Base-by-base conservation (phyloP, 2,888 invertebrate species). In the Nudaria mundana region DNA sequence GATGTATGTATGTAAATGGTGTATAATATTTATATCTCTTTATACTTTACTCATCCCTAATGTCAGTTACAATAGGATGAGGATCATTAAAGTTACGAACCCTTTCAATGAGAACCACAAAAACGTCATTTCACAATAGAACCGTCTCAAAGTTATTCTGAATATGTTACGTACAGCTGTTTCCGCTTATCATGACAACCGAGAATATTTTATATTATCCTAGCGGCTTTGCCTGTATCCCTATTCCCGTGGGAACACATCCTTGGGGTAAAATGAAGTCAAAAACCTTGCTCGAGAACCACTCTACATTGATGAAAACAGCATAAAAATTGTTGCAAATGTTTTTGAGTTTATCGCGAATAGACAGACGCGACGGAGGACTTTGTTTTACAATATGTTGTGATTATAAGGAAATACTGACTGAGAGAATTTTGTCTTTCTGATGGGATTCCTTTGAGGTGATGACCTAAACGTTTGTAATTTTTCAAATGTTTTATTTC, bases 91-190 rank as follows among this genome's bases (percentile, higher is more conserved):
- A 48, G 46, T 41, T 36, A 48, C 37, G 33, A 11, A 48, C 52
- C 60, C 56, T 49, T 52, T 56, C 60, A 49, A 49, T 59, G 45
- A 43, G 35, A 40, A 42, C 49, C 52, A 46, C 60, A 56, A 49
- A 58, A 59, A 36, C 56, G 49, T 25, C 52, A 7, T 22, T 16
- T 39, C 38, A 59, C 56, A 57, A 57, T 45, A 5, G 23, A 46
- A 31, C 24, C 30, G 32, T 37, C 37, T 44, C 42, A 37, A 52
- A 52, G 40, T 56, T 57, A 56, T 57, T 59, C 53, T 47, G 45
- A 45, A 45, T 40, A 52, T 52, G 60, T 56, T 56, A 42, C 47
- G 16, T 47, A 47, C 47, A 49, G 44, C 52, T 59, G 56, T 59
- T 56, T 55, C 49, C 52, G 43, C 44, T 26, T n/a, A 39, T 38